Base-by-base conservation (phyloP, 2,888 invertebrate genomes). In the Palloptera scutellata region DNA sequence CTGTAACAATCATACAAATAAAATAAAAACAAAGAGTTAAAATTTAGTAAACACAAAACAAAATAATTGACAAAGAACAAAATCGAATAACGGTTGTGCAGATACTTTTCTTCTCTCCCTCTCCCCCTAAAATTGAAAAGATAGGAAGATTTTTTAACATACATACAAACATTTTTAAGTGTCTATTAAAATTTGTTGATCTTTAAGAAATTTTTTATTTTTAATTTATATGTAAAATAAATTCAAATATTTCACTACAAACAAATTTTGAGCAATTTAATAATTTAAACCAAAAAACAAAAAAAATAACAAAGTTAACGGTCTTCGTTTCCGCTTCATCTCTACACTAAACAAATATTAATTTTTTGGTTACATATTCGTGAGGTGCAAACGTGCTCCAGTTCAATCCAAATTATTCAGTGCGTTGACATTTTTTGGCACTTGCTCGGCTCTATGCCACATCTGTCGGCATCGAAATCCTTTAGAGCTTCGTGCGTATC, bases 311-410 rank as follows among this genome's bases (percentile, higher is more conserved):
- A 53, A 42, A 8, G 9, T 1, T 45, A 69, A 73, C 76, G 77
- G 79, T 79, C 79, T 79, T 79, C 78, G 79, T 76, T 74, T 72
- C 30, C 30, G 6, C n/a, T n/a, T n/a, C n/a, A n/a, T n/a, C n/a
- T n/a, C n/a, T 30, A 30, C 30, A 30, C 6, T 30, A 30, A 30
- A 30, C n/a, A 30, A 2, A 4, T 30, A 30, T 30, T 6, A 4
- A 30, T 30, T 4, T 30, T 30, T 30, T 30, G n/a, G n/a, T n/a
- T n/a, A n/a, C n/a, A n/a, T 30, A 30, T 30, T 30, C 30, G 30
- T 30, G 6, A 6, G 30, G 30, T 6, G 2, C 30, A 30, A 30
- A 6, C 30, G 30, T 30, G 30, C 2, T 30, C 6, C 3, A 30
- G 2, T 30, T 30, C 30, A 30, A 4, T 30, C n/a, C n/a, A n/a